Conservation (phyloP, 2,113 vertebrate species). For the Micromys minutus region DNA sequence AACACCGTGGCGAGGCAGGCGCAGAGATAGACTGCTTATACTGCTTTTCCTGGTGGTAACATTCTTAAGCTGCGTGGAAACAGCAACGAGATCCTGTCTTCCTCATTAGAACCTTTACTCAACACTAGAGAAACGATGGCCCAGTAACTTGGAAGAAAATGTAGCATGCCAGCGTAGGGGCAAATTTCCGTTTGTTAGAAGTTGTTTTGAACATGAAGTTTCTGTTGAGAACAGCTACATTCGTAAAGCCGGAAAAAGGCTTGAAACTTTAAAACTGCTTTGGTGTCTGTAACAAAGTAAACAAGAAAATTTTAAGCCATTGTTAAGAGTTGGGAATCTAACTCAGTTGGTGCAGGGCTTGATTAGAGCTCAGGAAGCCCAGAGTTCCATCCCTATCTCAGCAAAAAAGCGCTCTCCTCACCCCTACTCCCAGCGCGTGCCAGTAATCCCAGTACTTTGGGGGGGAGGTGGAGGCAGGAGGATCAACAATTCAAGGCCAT, state of each 20-base stretch:
- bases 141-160: slow-evolving; percentile 10
- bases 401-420: background rate
- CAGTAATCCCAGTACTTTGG: background rate
- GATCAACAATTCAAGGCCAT: background rate
- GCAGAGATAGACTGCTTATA: background rate
- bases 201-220: slow-evolving; percentile 6
- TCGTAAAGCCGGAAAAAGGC: background rate
- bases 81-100: background rate
- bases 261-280: slow-evolving; percentile 47
- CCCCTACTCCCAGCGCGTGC: background rate
- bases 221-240: background rate
- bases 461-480: background rate
- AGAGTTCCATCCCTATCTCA: background rate
- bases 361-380: no score
- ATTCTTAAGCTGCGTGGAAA: slow-evolving; percentile 35
- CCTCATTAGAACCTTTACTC: background rate
- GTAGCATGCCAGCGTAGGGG: background rate
- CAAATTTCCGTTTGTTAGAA: background rate
- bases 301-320: slow-evolving; percentile 15
- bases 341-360: background rate
- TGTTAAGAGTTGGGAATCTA: background rate
- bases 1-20: background rate
- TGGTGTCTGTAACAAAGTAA: background rate
- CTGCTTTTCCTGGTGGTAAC: slow-evolving; percentile 36
- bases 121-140: slow-evolving; percentile 18